These are phyloP conservation scores for Semicossyphus pulcher DNA, from an alignment of 2,113 vertebrate species.

Conservation along the genomic window DNA sequence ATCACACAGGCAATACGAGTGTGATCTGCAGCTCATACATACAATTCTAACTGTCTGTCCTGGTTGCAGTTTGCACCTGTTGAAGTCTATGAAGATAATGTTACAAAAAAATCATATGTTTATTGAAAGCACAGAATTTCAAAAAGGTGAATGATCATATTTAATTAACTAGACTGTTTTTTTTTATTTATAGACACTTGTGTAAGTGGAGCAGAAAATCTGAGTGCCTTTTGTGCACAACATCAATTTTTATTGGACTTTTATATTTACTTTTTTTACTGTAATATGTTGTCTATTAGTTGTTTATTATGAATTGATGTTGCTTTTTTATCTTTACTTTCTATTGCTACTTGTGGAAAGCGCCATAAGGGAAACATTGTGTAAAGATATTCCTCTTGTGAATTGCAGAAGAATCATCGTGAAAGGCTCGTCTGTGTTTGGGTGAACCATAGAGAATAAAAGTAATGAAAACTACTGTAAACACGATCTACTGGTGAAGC, in stretches of 20 bases:
- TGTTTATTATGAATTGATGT: constrained; percentile 63
- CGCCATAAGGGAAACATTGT: constrained; percentile 17
- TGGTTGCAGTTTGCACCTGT: constrained; percentile 41
- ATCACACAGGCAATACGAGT: constrained; percentile 23
- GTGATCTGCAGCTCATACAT: constrained; percentile 15
- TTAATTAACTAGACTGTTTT: constrained; percentile 66
- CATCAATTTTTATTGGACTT: constrained; percentile 73
- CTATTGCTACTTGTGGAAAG: constrained; percentile 29
- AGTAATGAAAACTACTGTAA: constrained; percentile 67
- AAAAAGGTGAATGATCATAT: constrained; percentile 49
- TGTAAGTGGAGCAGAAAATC: constrained; percentile 54
- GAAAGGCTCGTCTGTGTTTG: constrained; percentile 37
- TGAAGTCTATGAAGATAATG: constrained; percentile 38
- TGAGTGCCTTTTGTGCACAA: constrained; percentile 82
- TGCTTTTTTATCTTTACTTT: constrained; percentile 57
- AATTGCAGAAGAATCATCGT: constrained; percentile 27
- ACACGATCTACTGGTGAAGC: constrained; percentile 43
- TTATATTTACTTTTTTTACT: constrained; percentile 73
- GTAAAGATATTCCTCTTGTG: constrained; percentile 31
- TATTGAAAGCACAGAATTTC: constrained; percentile 63
- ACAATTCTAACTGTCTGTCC: constrained; percentile 7
- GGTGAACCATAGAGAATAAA: constrained; percentile 28
- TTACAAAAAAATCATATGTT: constrained; percentile 8
- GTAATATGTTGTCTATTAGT: constrained; percentile 60
- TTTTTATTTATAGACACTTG: constrained; percentile 74